Conservation (phyloP, 2,888 invertebrate species). For the Scaptomyza caliginosa region DNA sequence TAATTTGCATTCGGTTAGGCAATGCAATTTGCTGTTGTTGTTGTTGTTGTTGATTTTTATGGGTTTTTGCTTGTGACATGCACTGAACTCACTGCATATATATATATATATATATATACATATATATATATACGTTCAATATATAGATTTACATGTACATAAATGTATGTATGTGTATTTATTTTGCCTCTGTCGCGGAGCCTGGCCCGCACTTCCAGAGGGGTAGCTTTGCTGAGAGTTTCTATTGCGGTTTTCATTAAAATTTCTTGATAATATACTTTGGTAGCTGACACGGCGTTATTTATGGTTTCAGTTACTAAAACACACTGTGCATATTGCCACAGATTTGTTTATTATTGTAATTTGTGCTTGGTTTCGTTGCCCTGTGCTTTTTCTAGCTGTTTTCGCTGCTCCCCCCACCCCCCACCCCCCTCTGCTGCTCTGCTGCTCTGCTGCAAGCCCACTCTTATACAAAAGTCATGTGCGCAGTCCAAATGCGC, state of each 20-base stretch:
- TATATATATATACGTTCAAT: background rate
- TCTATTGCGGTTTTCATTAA: constrained; percentile 24
- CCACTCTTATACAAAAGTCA: constrained; percentile 24
- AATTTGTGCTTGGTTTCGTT: constrained; percentile 16
- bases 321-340: constrained; percentile 25
- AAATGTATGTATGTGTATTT: background rate
- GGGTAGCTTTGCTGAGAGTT: background rate
- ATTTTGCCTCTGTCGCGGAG: background rate
- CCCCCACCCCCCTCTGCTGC: background rate
- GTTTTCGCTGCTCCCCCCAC: too few species aligned
- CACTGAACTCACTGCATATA: constrained; percentile 15
- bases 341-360: constrained; percentile 30
- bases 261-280: constrained; percentile 28
- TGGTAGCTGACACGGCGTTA: constrained; percentile 6
- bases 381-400: background rate
- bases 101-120: background rate
- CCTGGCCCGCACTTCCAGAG: background rate
- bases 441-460: too few species aligned
- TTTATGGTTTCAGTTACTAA: constrained; percentile 28
- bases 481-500: background rate
- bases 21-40: constrained; percentile 13
- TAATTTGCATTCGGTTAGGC: constrained; percentile 28
- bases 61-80: constrained; percentile 10
- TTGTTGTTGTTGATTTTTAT: constrained; percentile 3
- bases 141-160: background rate